Conservation (phyloP, 2,888 invertebrate species). For the Perdita meconis region DNA sequence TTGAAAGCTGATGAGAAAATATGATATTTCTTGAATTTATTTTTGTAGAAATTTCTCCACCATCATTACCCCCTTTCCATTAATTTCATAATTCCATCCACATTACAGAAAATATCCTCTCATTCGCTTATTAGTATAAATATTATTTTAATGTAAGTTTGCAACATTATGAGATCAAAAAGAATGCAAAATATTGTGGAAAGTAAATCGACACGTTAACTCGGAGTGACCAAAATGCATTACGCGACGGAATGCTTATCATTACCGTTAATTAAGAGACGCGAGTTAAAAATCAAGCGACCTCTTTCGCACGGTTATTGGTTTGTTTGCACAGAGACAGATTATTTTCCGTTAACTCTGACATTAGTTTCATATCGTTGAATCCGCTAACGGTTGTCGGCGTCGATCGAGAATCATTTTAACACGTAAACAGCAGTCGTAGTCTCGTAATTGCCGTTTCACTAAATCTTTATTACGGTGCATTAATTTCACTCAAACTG, state of each 20-base stretch:
- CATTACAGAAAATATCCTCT: too few species aligned
- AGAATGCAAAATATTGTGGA: background rate
- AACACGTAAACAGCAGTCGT: background rate
- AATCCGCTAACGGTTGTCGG: background rate
- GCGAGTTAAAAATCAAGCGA: constrained; percentile 1
- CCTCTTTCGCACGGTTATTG: background rate
- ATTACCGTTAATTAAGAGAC: background rate
- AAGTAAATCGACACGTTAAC: background rate
- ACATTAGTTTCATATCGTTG: background rate
- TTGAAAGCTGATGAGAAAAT: too few species aligned
- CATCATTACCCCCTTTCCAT: too few species aligned
- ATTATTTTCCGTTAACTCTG: background rate
- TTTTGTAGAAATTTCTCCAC: too few species aligned
- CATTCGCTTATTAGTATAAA: too few species aligned
- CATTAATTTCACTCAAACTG: constrained; percentile 6
- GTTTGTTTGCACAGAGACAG: background rate
- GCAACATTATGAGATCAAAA: background rate
- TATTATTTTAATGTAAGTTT: too few species aligned
- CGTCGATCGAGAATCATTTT: background rate
- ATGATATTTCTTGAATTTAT: too few species aligned
- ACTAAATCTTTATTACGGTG: constrained; percentile 3
- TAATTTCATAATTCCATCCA: too few species aligned
- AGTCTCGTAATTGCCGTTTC: background rate
- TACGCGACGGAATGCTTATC: too few species aligned
- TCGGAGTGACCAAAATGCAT: too few species aligned